phyloP scores from a whole-genome alignment of 1,140 invertebrate species.

The Drosophila saltans region DNA sequence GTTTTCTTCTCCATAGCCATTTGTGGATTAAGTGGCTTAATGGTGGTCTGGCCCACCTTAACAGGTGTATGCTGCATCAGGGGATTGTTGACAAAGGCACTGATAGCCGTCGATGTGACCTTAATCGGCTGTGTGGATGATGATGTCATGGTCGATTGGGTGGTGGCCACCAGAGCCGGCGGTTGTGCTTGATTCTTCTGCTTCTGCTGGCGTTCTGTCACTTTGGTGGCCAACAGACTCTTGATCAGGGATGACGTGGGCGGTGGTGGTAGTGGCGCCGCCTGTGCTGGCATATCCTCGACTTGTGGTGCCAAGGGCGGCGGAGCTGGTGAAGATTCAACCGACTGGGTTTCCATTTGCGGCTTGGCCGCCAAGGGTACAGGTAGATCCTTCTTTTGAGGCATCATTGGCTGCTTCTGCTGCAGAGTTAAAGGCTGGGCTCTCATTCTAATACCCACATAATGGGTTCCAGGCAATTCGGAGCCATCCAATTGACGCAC shows the following conservation, averaged over 20 bases:
- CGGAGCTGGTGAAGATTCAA: neutral
- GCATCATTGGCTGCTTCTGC: conserved; percentile 29
- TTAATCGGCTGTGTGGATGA: conserved; percentile 65
- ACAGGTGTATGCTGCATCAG: conserved; percentile 82
- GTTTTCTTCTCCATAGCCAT: conserved; percentile 70
- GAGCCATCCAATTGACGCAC: conserved; percentile 84
- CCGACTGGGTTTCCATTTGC: neutral
- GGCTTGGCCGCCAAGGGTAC: conserved; percentile 25
- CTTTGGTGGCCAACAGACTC: conserved; percentile 93
- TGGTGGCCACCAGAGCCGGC: conserved; percentile 84
- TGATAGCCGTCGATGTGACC: conserved; percentile 75
- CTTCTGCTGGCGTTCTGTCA: conserved; percentile 85
- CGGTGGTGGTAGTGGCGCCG: conserved; percentile 30
- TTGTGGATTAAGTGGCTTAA: conserved; percentile 76
- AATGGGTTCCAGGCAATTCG: conserved; percentile 86
- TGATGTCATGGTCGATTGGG: conserved; percentile 25
- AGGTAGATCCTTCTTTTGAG: conserved; percentile 50
- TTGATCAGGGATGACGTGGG: conserved; percentile 88
- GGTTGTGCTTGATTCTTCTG: conserved; percentile 84
- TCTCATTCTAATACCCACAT: conserved; percentile 90
- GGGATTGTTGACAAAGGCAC: conserved; percentile 84
- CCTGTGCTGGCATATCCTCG: conserved; percentile 28
- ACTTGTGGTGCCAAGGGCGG: neutral
- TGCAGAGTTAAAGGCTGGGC: conserved; percentile 85
- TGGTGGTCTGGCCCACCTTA: conserved; percentile 82